A percentile compares a stretch with the other conserved stretches of the same genome.
Evolutionary conservation across 2,113 vertebrate species (phyloP).

Genomic region (Eudorcas thomsonii): DNA sequence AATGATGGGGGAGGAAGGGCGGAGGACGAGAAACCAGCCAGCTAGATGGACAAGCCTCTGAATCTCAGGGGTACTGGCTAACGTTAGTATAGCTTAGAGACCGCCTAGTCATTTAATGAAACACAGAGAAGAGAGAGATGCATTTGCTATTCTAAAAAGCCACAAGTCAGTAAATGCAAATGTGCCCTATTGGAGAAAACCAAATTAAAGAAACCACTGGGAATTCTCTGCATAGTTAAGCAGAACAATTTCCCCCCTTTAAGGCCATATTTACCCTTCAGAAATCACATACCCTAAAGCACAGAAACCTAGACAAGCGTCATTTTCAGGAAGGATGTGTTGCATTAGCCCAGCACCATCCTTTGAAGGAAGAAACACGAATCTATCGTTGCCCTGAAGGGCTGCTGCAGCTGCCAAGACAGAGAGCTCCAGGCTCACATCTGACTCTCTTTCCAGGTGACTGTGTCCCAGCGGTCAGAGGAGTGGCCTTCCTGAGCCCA

Average conservation of each 20-base stretch:
- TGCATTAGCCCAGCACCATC: neutral
- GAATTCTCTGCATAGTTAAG: slow-evolving; percentile 68
- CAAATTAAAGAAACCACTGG: slow-evolving; percentile 67
- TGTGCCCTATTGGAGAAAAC: slow-evolving; percentile 66
- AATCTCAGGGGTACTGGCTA: slow-evolving; percentile 6
- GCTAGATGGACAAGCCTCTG: neutral
- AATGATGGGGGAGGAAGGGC: neutral
- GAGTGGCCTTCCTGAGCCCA: neutral
- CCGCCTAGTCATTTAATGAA: slow-evolving; percentile 41
- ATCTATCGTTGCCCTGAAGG: slow-evolving; percentile 23
- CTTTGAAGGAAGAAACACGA: slow-evolving; percentile 39
- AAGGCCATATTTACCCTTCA: slow-evolving; percentile 68
- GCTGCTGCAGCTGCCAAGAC: neutral
- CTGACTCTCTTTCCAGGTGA: neutral
- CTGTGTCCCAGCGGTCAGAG: neutral
- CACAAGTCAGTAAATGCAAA: slow-evolving; percentile 71
- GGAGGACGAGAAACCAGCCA: neutral
- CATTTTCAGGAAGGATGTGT: slow-evolving; percentile 29
- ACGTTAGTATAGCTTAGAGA: slow-evolving; percentile 30
- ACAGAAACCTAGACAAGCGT: slow-evolving; percentile 12
- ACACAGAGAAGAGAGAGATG: slow-evolving; percentile 20
- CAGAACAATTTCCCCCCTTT: slow-evolving; percentile 33
- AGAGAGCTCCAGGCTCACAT: neutral
- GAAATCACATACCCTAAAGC: slow-evolving; percentile 56
- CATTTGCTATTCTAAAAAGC: slow-evolving; percentile 63